Conservation (phyloP, 1,140 invertebrate genomes). For the Chymomyza costata region DNA sequence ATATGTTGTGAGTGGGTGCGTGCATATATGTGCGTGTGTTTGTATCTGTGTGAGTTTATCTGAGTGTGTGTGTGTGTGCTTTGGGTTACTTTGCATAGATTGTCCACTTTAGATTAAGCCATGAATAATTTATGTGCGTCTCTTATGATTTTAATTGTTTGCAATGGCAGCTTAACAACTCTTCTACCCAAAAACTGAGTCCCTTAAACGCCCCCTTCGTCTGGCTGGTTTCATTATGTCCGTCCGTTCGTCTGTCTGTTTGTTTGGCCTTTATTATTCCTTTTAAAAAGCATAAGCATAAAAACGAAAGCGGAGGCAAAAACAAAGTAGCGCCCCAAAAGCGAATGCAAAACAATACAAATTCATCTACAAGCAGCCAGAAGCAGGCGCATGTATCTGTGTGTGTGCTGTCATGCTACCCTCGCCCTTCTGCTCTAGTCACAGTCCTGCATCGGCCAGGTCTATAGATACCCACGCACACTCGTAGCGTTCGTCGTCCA, state of each 20-base stretch:
- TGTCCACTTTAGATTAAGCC: slow-evolving; percentile 74
- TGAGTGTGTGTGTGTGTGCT: slow-evolving; percentile 23
- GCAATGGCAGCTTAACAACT: slow-evolving; percentile 73
- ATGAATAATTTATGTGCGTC: slow-evolving; percentile 75
- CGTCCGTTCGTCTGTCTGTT: not conserved
- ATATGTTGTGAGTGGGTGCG: too few species aligned
- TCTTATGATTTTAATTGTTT: slow-evolving; percentile 75
- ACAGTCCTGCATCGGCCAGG: slow-evolving; percentile 8
- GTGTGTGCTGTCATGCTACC: not conserved
- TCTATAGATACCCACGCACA: slow-evolving; percentile 27
- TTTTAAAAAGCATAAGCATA: slow-evolving; percentile 26
- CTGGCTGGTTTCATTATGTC: not conserved
- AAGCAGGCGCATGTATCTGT: not conserved
- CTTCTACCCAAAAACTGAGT: slow-evolving; percentile 23
- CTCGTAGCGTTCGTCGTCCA: slow-evolving; percentile 15
- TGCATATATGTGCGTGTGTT: slow-evolving; percentile 4
- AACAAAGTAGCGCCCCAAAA: slow-evolving; percentile 70
- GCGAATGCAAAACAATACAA: slow-evolving; percentile 72
- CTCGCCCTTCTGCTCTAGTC: slow-evolving; percentile 8
- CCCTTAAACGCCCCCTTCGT: not conserved
- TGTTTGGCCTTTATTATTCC: slow-evolving; percentile 31
- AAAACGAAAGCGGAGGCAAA: slow-evolving; percentile 54
- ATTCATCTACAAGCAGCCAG: slow-evolving; percentile 53
- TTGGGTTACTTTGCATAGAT: slow-evolving; percentile 65
- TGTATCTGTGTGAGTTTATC: not conserved